Evolutionary conservation across 2,797 vertebrate genomes (phyloP).

Genomic region (Enteromius viviparus): DNA sequence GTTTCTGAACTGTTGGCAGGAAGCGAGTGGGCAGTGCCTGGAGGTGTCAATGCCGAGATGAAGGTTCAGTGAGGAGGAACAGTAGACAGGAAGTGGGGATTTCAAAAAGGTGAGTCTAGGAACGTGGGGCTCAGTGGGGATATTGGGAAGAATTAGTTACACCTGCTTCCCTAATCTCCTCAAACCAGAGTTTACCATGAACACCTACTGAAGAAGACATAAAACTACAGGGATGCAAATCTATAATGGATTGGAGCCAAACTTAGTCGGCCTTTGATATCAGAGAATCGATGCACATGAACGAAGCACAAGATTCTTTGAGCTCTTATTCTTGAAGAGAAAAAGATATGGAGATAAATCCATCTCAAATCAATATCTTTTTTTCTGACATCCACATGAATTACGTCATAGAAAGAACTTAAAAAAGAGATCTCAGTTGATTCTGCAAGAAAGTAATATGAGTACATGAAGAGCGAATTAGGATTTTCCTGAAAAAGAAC

Average conservation of each 20-base stretch:
- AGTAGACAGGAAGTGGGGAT: not conserved
- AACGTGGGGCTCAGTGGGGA: not conserved
- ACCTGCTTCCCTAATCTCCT: conserved; percentile 27
- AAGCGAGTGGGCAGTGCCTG: not conserved
- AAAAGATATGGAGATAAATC: not conserved
- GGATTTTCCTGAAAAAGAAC: not conserved
- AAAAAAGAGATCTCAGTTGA: not conserved
- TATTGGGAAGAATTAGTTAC: conserved; percentile 52
- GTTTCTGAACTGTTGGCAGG: not conserved
- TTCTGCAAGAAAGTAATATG: not conserved
- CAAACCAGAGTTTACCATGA: conserved; percentile 13
- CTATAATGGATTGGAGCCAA: conserved; percentile 13
- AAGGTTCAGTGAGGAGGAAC: not conserved
- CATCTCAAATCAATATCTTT: not conserved
- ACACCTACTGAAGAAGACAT: not conserved
- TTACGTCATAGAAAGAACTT: not conserved
- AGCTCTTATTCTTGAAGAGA: not conserved
- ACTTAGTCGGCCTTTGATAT: not conserved
- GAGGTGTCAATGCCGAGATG: not conserved
- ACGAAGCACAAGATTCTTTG: not conserved
- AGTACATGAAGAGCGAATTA: not conserved
- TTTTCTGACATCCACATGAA: not conserved
- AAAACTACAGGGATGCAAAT: conserved; percentile 19
- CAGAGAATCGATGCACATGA: not conserved
- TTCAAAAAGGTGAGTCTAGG: not conserved